Conservation (phyloP, 2,113 vertebrate species). For the Crotalus horridus region DNA sequence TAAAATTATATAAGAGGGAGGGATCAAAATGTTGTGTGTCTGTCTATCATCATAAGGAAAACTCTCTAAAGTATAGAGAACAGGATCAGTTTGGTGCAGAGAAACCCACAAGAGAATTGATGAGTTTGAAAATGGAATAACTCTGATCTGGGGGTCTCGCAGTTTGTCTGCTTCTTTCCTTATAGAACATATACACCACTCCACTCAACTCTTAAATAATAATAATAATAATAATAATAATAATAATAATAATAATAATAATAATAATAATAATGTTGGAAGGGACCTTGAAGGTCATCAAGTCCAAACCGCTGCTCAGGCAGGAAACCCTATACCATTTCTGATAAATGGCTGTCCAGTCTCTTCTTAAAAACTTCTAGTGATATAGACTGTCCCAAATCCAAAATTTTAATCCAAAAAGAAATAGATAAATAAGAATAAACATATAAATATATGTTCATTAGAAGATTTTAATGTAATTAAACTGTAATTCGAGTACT, state of each 20-base stretch:
- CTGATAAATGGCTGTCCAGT: too few species aligned
- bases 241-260: too few species aligned
- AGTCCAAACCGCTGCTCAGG: too few species aligned
- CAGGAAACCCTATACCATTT: too few species aligned
- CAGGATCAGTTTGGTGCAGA: neutral
- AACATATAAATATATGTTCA: neutral
- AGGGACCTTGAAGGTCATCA: too few species aligned
- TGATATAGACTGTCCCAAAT: neutral
- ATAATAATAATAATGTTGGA: too few species aligned
- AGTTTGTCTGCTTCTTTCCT: neutral
- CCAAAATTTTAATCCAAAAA: neutral
- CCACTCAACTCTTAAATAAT: neutral
- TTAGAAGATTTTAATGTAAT: neutral
- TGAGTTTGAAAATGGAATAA: neutral
- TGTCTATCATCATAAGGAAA: neutral
- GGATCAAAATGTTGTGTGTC: neutral
- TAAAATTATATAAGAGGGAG: neutral
- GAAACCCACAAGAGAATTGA: neutral
- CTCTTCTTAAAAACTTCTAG: neutral
- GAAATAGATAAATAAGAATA: neutral
- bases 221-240: too few species aligned
- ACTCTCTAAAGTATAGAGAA: neutral
- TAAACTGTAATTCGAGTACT: neutral
- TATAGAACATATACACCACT: neutral
- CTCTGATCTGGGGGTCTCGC: neutral